These are phyloP conservation scores for Zeus faber DNA, from an alignment of 2,113 vertebrate species.

Conservation along the genomic window DNA sequence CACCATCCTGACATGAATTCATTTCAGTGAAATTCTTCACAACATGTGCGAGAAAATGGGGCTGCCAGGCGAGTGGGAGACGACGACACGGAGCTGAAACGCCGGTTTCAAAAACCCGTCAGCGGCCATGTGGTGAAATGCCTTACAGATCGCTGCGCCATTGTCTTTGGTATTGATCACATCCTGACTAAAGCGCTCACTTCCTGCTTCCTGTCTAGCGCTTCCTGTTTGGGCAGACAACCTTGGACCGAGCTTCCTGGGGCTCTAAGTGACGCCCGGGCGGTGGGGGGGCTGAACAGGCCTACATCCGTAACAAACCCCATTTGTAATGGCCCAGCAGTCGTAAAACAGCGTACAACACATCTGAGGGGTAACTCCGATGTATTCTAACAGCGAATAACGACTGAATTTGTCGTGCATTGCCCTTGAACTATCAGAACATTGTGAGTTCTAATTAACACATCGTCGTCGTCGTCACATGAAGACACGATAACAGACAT, in stretches of 20 bases:
- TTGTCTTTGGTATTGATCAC: slow-evolving; percentile 66
- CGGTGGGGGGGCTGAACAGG: slow-evolving; percentile 30
- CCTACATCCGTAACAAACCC: slow-evolving; percentile 54
- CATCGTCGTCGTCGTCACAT: slow-evolving; percentile 16
- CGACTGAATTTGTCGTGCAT: neutral
- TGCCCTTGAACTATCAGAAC: slow-evolving; percentile 33
- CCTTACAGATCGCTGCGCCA: slow-evolving; percentile 47
- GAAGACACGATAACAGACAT: slow-evolving; percentile 6
- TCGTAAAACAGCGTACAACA: neutral
- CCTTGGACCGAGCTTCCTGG: slow-evolving; percentile 66
- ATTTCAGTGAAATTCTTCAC: no score
- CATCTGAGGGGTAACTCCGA: slow-evolving; percentile 58
- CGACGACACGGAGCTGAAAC: slow-evolving; percentile 29
- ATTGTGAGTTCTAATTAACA: slow-evolving; percentile 44
- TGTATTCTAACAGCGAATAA: slow-evolving; percentile 25
- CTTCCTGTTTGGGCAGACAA: slow-evolving; percentile 74
- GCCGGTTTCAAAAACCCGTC: slow-evolving; percentile 11
- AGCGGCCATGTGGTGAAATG: slow-evolving; percentile 39
- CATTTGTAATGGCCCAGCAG: slow-evolving; percentile 52
- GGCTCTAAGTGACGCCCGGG: slow-evolving; percentile 32
- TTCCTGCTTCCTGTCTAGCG: slow-evolving; percentile 67
- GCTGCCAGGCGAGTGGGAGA: slow-evolving; percentile 6
- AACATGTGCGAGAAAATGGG: slow-evolving; percentile 31
- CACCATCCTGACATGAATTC: slow-evolving; percentile 50
- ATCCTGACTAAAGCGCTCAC: slow-evolving; percentile 56